Conservation (phyloP, 2,797 vertebrate species). For the Coluber constrictor region DNA sequence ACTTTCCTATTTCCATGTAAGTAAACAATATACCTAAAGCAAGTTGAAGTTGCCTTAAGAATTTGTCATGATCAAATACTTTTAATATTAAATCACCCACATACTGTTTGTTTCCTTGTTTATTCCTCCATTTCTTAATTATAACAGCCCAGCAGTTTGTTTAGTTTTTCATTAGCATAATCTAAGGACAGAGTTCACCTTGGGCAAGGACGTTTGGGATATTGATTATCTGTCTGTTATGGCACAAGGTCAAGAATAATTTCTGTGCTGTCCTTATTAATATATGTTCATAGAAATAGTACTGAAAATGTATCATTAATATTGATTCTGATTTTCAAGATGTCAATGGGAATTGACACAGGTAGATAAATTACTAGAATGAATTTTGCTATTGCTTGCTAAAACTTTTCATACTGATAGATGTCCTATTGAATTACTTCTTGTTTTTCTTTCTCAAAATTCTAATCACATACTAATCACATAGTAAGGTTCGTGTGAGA, state of each 20-base stretch:
- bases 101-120: slow-evolving; percentile 14
- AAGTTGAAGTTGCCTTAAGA: neutral
- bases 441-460: slow-evolving; percentile 20
- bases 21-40: neutral
- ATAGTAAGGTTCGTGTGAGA: slow-evolving; percentile 17
- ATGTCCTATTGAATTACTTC: slow-evolving; percentile 44
- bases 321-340: slow-evolving; percentile 66
- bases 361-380: slow-evolving; percentile 61
- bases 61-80: neutral
- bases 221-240: slow-evolving; percentile 66
- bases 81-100: slow-evolving; percentile 26
- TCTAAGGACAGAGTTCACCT: slow-evolving; percentile 60
- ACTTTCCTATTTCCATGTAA: neutral
- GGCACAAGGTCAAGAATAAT: slow-evolving; percentile 56
- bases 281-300: slow-evolving; percentile 57
- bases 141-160: slow-evolving; percentile 48
- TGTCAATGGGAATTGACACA: slow-evolving; percentile 62
- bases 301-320: slow-evolving; percentile 57
- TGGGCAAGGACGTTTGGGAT: slow-evolving; percentile 47
- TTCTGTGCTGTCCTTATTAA: slow-evolving; percentile 60
- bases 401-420: slow-evolving; percentile 55
- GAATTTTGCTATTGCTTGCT: slow-evolving; percentile 62
- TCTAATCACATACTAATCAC: neutral
- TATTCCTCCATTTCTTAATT: slow-evolving; percentile 49
- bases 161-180: slow-evolving; percentile 65